Evolutionary conservation across 2,113 vertebrate genomes (phyloP), one percentile per base, ranked within the genome.

Genomic region (Mobula hypostoma): DNA sequence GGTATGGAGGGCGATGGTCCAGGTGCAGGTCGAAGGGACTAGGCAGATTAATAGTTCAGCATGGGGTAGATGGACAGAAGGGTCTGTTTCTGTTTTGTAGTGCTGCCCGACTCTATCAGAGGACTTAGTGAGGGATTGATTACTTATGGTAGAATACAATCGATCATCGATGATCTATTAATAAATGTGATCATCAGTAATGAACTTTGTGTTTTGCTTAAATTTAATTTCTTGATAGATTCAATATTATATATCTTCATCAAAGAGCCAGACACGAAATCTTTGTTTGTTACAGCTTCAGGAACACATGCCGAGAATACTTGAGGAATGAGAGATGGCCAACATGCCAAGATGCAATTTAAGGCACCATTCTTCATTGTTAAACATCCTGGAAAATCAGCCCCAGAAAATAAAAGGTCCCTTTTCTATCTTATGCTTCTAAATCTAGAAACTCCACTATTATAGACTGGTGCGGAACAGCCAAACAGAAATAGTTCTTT

Each of bases 331-430:
- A 88, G 61, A 2, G 85, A 88, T 8, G 15, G 29, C 85, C 85
- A 88, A 63, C n/a, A 21, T 27, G 32, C 91, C 68, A 93, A 74
- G 91, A 6, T 56, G 68, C 27, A 40, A 74, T 48, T 72, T 74
- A 93, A 40, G 24, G 72, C 88, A 74, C 32, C 66, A 74, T 74
- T 74, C 91, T 93, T 93, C 40, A 93, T 93, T 93, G 90, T 93
- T 93, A 56, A 36, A 56, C 24, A 72, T 93, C 72, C 32, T 74
- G 15, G 66, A 93, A 74, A 93, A 74, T 14, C 32, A 56, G 66
- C 48, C 72, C 40, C 32, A 27, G 32, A 74, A 48, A 93, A 74
- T 74, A 93, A 93, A 93, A 74, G 91, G 21, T 93, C 90, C 21
- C 68, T 40, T 93, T 91, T 93, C 70, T 88, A 61, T 66, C 85